A percentile compares a stretch with the other conserved stretches of the same genome.
Evolutionary conservation across 2,113 vertebrate genomes (phyloP).

Genomic region (Hirundichthys speculiger): DNA sequence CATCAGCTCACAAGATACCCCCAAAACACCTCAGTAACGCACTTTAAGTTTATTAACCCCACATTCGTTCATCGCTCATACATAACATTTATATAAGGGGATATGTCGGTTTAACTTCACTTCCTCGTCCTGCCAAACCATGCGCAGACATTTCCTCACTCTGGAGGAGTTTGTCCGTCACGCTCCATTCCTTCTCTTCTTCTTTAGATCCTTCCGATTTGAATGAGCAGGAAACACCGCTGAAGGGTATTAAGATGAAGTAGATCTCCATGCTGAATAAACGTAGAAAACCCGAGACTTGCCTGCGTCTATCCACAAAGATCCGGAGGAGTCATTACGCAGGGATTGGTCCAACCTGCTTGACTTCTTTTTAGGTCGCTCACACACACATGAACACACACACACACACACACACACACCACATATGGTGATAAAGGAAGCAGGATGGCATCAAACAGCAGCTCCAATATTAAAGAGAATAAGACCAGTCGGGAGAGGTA

Average conservation of each 20-base stretch:
- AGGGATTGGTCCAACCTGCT: constrained; percentile 44
- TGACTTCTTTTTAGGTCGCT: constrained; percentile 40
- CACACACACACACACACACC: neutral
- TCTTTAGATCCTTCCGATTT: too few species aligned
- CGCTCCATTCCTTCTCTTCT: constrained; percentile 24
- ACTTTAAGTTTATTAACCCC: neutral
- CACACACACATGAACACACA: neutral
- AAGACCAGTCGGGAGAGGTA: too few species aligned
- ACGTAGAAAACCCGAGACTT: fast-evolving
- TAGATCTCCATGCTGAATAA: neutral
- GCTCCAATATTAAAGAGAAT: neutral
- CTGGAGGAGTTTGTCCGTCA: constrained; percentile 33
- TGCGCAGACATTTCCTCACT: neutral
- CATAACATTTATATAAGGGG: too few species aligned
- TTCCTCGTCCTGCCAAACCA: neutral
- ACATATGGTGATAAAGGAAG: neutral
- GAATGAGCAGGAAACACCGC: neutral
- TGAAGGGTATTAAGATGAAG: too few species aligned
- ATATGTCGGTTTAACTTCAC: neutral
- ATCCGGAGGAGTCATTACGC: neutral
- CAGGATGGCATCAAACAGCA: neutral
- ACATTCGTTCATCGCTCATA: neutral
- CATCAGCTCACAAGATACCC: neutral
- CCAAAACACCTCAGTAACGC: neutral
- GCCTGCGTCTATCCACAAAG: neutral